Base-by-base conservation (phyloP, 2,888 invertebrate genomes). In the Aromia moschata region DNA sequence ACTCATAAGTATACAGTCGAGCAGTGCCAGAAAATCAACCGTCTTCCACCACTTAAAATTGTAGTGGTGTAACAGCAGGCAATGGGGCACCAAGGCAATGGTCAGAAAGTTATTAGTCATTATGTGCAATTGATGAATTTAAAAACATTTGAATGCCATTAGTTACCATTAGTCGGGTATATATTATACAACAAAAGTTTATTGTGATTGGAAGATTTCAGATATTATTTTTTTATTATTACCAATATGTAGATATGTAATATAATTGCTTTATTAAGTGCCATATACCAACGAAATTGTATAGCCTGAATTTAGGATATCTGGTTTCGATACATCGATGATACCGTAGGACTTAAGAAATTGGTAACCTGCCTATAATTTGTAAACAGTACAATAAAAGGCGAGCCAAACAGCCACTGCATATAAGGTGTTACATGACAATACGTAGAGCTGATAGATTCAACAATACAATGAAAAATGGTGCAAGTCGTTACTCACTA, bases 391-490 rank as follows among this genome's bases (percentile, higher is more conserved):
- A 79, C 79, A 79, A 79, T 79, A 79, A 77, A 61, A 67, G 72
- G 70, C 72, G 64, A 62, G 60, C 59, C 31, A 57, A 62, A 56
- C 31, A 64, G 68, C 76, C 76, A 72, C 73, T 76, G 74, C 76
- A 77, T 76, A 74, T 74, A 74, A 77, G 76, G 77, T 78, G 80
- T 79, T 78, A 79, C 71, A 75, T 79, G 81, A 81, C 80, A 81
- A 81, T 81, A 81, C 80, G 74, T 80, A 81, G 80, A 76, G 74
- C 77, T 77, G 72, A 73, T 77, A 77, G 74, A 68, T 72, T 69
- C 71, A 77, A 78, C 77, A 79, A 80, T 80, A 80, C 80, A 80
- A 81, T 80, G 80, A 80, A 80, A 56, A 78, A 80, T 80, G 81
- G 81, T 81, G 81, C 81, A 79, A 79, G 75, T 77, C 73, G 74